Base-by-base conservation (phyloP, 2,888 invertebrate species). In the Pyrgus malvae region DNA sequence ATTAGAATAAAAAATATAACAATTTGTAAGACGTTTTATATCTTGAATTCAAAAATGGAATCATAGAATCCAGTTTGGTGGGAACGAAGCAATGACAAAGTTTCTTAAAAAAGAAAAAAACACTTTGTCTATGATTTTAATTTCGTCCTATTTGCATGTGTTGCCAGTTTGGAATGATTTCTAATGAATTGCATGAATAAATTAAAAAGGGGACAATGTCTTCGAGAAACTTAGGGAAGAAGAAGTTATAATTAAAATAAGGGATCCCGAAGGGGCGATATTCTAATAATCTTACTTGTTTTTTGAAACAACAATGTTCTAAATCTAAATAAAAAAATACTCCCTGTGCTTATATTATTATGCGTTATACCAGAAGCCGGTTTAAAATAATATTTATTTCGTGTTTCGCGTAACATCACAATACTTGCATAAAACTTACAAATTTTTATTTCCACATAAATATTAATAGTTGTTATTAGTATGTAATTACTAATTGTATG, bases 181-280 rank as follows among this genome's bases (percentile, higher is more conserved):
- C 70, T 80, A 77, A 81, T 78, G 76, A 77, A 80, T 80, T 78
- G 72, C 73, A 76, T 83, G 84, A 86, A 89, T 87, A 80, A 80
- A 88, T 87, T 88, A 85, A 73, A 63, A 68, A 55, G 70, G n/a
- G 75, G 69, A 83, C 85, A 85, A 87, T 85, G 76, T 88, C 88
- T 88, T 86, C 62, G 69, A 79, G 77, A 67, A 63, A 67, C 66
- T 66, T 70, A 71, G 83, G 84, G 83, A 81, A 74, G 78, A 76
- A 76, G 78, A 81, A 76, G 77, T 66, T 74, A 74, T 87, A 88
- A 89, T 89, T 89, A 89, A 89, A 88, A 83, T 76, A 71, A 68
- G 68, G 67, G 63, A 57, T 42, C 31, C 23, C 40, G 17, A 74
- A 82, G 83, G 84, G 82, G 70, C 83, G 76, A 0, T 70, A 55